Conservation (phyloP, 2,113 vertebrate genomes). For the Terrapene triunguis region DNA sequence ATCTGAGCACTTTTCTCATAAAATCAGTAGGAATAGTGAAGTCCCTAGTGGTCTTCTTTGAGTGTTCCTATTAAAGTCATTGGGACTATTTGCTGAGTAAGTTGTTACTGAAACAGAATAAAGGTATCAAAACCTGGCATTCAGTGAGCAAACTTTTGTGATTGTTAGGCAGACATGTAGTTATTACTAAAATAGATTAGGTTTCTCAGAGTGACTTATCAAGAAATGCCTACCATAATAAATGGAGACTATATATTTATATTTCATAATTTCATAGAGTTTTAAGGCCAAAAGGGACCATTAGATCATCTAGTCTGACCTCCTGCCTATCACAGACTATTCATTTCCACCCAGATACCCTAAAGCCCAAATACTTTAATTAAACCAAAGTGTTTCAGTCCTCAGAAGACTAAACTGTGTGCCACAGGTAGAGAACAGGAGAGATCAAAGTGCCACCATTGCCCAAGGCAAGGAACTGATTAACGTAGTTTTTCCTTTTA, state of each 20-base stretch:
- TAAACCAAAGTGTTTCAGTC: background rate
- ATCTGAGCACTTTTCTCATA: background rate
- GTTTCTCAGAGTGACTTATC: constrained; percentile 34
- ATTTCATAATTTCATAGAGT: background rate
- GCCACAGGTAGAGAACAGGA: background rate
- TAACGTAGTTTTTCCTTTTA: background rate
- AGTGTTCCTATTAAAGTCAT: background rate
- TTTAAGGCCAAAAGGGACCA: background rate
- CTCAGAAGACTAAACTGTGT: background rate
- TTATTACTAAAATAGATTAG: constrained; percentile 60
- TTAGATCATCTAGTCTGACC: background rate
- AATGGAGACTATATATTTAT: constrained; percentile 9
- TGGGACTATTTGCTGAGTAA: constrained; percentile 48
- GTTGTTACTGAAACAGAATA: constrained; percentile 44
- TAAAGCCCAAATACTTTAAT: background rate
- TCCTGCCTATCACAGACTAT: background rate
- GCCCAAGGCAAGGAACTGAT: background rate
- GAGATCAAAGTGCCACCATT: background rate
- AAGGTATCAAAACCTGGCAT: constrained; percentile 30
- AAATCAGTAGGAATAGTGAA: background rate
- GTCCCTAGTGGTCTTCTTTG: background rate
- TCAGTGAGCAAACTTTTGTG: constrained; percentile 38
- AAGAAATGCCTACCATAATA: constrained; percentile 62
- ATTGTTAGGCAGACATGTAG: constrained; percentile 22
- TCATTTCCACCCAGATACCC: background rate